Percentiles rank a stretch among this genome's conserved stretches.
Evolutionary conservation across 2,113 vertebrate genomes (phyloP).

Genomic region (Sialia sialis): DNA sequence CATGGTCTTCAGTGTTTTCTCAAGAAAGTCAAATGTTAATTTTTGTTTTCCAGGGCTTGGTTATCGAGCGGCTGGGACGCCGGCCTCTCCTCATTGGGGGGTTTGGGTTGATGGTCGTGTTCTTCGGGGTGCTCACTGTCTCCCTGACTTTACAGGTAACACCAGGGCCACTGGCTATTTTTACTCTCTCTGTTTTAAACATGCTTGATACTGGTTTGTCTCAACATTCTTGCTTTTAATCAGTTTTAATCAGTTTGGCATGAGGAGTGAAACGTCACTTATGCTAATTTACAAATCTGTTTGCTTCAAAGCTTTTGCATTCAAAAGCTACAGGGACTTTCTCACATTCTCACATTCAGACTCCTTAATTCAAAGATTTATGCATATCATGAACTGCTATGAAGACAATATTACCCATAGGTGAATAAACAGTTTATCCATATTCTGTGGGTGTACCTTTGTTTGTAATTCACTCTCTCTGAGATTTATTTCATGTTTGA

Average conservation of each 20-base stretch:
- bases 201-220: neutral
- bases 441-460: neutral
- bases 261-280: neutral
- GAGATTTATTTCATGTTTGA: neutral
- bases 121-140: constrained; percentile 84
- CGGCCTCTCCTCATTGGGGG: constrained; percentile 89
- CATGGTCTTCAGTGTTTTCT: neutral
- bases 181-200: neutral
- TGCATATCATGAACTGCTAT: neutral
- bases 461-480: neutral
- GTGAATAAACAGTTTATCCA: neutral
- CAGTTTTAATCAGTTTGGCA: neutral
- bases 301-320: neutral
- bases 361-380: neutral
- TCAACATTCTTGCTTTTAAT: fast-evolving
- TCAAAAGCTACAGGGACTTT: neutral
- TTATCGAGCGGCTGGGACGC: constrained; percentile 86
- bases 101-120: constrained; percentile 86
- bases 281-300: neutral
- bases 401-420: neutral
- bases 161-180: fast-evolving
- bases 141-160: constrained; percentile 89
- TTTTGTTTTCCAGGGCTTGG: constrained; percentile 77
- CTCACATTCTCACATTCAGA: neutral
- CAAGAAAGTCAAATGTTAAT: neutral